Evolutionary conservation across 2,888 invertebrate species (phyloP), one percentile per base, ranked within the genome.

Genomic region (Arrhopalites spinosus): DNA sequence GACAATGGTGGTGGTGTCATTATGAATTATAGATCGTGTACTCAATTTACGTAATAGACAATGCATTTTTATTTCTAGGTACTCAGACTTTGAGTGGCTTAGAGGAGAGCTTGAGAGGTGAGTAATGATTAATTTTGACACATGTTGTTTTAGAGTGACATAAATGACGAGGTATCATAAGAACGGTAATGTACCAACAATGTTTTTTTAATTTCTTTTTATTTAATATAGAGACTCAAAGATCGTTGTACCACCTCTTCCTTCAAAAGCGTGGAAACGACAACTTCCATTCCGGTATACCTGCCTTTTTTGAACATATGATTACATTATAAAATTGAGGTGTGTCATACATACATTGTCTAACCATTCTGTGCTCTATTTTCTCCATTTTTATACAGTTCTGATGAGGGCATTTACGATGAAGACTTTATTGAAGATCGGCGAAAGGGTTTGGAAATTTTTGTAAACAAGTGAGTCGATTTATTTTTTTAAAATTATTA

Each of bases 11-110:
- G 45, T 15, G 15, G 45, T 45, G 45, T 45, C 15, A 11, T 45
- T 45, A 45, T 45, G 15, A 11, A 45, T 15, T 15, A 7, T 45
- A 45, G 7, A 15, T 45, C 7, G 7, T 45, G 15, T 15, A 50
- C 50, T n/a, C 50, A 8, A 8, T 15, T 50, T n/a, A 50, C 15
- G 3, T 50, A 15, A 45, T 45, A 15, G 7, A 15, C n/a, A 53
- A 13, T 53, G 11, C n/a, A 53, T 17, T 13, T 53, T 53, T 5
- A 53, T 3, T 63, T 90, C 97, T 85, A 90, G 99, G 86, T 99
- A 99, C 89, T 98, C 98, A 87, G 99, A 99, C 87, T 99, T 99
- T 87, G 99, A 99, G 88, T 99, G 99, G 99, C 88, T 99, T 80
- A 91, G 98, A 87, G 96, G 94, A 86, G 99, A 99, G 88, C 87